Evolutionary conservation across 2,888 invertebrate species (phyloP).

Genomic region (Trichacis sp.): DNA sequence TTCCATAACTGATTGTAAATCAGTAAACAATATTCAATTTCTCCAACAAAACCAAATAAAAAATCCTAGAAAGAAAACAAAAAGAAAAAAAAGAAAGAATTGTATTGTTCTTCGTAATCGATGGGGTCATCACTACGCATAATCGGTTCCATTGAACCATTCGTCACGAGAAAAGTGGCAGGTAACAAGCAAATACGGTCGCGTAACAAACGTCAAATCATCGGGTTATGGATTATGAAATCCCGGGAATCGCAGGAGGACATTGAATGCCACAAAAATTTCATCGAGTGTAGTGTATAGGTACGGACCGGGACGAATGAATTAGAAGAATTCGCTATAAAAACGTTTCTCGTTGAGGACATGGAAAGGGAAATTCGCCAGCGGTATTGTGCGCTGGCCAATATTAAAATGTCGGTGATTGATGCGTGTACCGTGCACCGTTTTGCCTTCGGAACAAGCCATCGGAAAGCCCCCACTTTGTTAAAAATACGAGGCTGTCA

Average conservation of each 20-base stretch:
- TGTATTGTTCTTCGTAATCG: too few species aligned
- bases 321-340: slow-evolving; percentile 65
- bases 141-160: too few species aligned
- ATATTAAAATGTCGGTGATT: slow-evolving; percentile 70
- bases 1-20: too few species aligned
- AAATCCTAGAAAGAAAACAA: too few species aligned
- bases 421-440: slow-evolving; percentile 67
- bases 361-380: slow-evolving; percentile 37
- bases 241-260: slow-evolving; percentile 26
- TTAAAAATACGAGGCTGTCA: slow-evolving; percentile 60
- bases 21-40: too few species aligned
- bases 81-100: too few species aligned
- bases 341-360: slow-evolving; percentile 46
- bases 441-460: slow-evolving; percentile 45
- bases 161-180: background rate
- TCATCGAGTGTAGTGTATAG: slow-evolving; percentile 35
- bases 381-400: slow-evolving; percentile 66
- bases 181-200: background rate
- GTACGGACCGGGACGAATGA: slow-evolving; percentile 48
- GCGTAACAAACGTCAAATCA: background rate
- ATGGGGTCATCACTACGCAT: too few species aligned
- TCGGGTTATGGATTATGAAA: slow-evolving; percentile 30
- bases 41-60: too few species aligned
- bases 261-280: slow-evolving; percentile 38
- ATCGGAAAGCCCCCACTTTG: slow-evolving; percentile 52